Base-by-base conservation (phyloP, 2,888 invertebrate genomes). In the Chalcosyrphus nemorum region DNA sequence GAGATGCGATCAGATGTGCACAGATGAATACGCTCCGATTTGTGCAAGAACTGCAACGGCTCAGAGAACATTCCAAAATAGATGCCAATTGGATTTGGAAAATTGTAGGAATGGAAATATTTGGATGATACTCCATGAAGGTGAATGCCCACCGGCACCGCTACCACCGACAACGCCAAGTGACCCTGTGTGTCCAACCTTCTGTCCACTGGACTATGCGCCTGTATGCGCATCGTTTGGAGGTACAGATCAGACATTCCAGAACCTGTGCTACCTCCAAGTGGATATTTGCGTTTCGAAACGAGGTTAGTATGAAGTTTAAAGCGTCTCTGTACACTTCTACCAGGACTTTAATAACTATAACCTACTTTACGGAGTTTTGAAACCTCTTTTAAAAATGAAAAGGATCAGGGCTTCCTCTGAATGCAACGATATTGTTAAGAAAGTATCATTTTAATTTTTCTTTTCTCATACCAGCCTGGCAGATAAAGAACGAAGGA, bases 31-130 rank as follows among this genome's bases (percentile, higher is more conserved):
- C 21, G 68, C 65, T 6, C 78, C 84, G 11, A 63, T 84, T 27
- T 84, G 84, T 56, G 68, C 84, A 9, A 43, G 5, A 24, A 24
- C 4, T 11, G 17, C 11, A 1, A 19, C 35, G 6, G 32, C 4
- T 1, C 41, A 32, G 13, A 63, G 38, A 50, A 75, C 78, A 0
- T 84, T 84, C 4, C 11, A 4, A n/a, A 84, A 84, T 4, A 68
- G 70, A 45, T 84, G 84, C 45, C 56, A 65, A 15, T 45, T 78
- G 7, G 84, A 84, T 45, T 59, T 74, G 32, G 78, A 74, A 57
- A 84, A 78, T 41, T 84, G 84, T 50, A 17, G 7, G 32, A 50
- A n/a, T 41, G 63, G 43, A 7, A 74, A 54, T 32, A 59, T 17
- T 47, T 84, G 84, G 84, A 19, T 15, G 17, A 15, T 78, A 29